A percentile compares a stretch with the other conserved stretches of the same genome.
phyloP scores from a whole-genome alignment of 1,140 invertebrate genomes.

The Habropoda laboriosa region DNA sequence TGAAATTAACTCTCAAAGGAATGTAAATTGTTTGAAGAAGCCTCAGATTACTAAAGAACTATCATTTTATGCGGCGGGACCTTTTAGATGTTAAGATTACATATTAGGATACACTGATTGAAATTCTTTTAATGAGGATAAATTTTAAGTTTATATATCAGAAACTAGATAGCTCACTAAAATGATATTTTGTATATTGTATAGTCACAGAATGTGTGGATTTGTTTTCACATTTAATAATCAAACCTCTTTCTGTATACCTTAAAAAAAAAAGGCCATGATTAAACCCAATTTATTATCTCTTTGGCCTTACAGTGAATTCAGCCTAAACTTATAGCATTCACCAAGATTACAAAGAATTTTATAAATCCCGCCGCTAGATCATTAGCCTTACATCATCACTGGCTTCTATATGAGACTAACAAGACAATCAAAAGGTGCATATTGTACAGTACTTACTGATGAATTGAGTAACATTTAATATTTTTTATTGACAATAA shows the following conservation, averaged over 20 bases:
- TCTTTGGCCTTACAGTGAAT: slow-evolving; percentile 82
- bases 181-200: slow-evolving; percentile 7
- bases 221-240: slow-evolving; percentile 43
- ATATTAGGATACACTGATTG: neutral
- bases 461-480: slow-evolving; percentile 57
- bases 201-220: slow-evolving; percentile 50
- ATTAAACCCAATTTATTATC: slow-evolving; percentile 73
- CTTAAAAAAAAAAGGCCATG: slow-evolving; percentile 62
- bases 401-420: slow-evolving; percentile 73
- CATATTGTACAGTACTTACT: slow-evolving; percentile 46
- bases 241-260: slow-evolving; percentile 45
- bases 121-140: slow-evolving; percentile 11
- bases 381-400: slow-evolving; percentile 79
- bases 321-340: slow-evolving; percentile 69
- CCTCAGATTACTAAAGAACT: slow-evolving; percentile 83
- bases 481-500: neutral
- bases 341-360: slow-evolving; percentile 82
- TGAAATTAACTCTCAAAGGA: slow-evolving; percentile 45
- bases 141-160: neutral
- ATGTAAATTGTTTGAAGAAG: slow-evolving; percentile 62
- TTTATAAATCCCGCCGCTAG: slow-evolving; percentile 73
- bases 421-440: slow-evolving; percentile 62
- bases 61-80: slow-evolving; percentile 73
- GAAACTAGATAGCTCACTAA: neutral
- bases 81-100: slow-evolving; percentile 24